These are phyloP conservation scores for Castor canadensis DNA, from an alignment of 2,113 vertebrate species.

Conservation along the genomic window DNA sequence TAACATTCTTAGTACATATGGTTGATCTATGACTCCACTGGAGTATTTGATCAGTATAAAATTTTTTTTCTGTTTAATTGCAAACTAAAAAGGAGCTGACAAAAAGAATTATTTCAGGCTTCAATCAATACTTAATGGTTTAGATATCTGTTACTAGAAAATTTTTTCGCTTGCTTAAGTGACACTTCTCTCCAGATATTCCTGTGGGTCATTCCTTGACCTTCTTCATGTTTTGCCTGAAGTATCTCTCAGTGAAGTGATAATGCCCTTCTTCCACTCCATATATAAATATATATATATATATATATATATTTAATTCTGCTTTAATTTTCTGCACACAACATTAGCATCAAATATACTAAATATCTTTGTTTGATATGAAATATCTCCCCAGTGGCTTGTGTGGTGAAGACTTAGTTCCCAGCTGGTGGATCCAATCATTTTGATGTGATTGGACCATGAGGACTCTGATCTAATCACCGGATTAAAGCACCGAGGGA, in stretches of 20 bases:
- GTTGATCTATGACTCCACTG: neutral
- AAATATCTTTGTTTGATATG: neutral
- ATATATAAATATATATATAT: no score
- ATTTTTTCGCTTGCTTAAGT: neutral
- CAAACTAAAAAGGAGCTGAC: neutral
- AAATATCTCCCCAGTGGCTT: neutral
- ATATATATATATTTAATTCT: neutral
- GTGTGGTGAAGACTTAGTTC: no score
- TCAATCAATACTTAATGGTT: neutral
- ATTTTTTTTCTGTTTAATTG: neutral
- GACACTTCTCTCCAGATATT: neutral
- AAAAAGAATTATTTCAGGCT: slow-evolving; percentile 23
- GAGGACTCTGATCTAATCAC: neutral
- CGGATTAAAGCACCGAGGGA: neutral
- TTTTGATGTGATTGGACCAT: neutral
- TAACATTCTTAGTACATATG: neutral
- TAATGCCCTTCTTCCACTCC: neutral
- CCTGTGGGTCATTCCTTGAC: neutral
- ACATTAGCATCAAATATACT: neutral
- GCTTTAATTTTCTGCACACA: neutral
- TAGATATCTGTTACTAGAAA: neutral
- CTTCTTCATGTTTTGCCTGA: neutral
- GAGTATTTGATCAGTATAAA: neutral
- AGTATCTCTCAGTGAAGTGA: neutral
- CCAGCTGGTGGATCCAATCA: neutral